A percentile compares a stretch with the other conserved stretches of the same genome.
Conservation (phyloP, 2,113 vertebrate species). For the Platanista minor region DNA sequence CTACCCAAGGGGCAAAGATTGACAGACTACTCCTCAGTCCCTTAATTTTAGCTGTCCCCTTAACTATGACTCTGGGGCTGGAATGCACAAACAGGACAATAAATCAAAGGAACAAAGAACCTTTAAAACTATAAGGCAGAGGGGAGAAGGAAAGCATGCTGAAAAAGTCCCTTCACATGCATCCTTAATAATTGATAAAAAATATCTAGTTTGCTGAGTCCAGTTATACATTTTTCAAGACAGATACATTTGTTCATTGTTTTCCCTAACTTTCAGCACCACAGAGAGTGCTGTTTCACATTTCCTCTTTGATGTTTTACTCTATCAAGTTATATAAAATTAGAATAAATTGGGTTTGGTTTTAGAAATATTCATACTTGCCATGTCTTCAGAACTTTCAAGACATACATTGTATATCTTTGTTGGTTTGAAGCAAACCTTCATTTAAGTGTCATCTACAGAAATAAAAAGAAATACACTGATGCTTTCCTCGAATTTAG, state of each 20-base stretch:
- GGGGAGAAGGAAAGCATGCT: not conserved
- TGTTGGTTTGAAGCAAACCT: not conserved
- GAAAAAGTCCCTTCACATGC: constrained; percentile 28
- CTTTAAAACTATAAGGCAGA: constrained; percentile 4
- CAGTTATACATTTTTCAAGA: constrained; percentile 43
- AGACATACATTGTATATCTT: not conserved
- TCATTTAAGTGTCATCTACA: not conserved
- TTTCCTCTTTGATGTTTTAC: not conserved
- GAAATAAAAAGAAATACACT: not conserved
- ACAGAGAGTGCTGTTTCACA: not conserved
- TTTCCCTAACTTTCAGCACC: not conserved
- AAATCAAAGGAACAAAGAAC: constrained; percentile 56
- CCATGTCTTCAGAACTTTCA: not conserved
- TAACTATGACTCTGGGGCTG: constrained; percentile 45
- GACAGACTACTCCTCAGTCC: constrained; percentile 42
- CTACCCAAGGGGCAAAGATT: constrained; percentile 48
- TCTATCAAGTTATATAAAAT: not conserved
- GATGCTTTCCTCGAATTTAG: not conserved
- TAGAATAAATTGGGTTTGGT: not conserved
- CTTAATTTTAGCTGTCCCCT: constrained; percentile 63
- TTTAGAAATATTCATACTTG: constrained; percentile 28
- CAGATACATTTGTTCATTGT: not conserved
- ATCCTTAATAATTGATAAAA: constrained; percentile 63
- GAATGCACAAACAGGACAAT: constrained; percentile 44
- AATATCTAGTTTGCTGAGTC: not conserved